A percentile compares a stretch with the other conserved stretches of the same genome.
Conservation (phyloP, 2,888 invertebrate species). For the Andrena bucephala region DNA sequence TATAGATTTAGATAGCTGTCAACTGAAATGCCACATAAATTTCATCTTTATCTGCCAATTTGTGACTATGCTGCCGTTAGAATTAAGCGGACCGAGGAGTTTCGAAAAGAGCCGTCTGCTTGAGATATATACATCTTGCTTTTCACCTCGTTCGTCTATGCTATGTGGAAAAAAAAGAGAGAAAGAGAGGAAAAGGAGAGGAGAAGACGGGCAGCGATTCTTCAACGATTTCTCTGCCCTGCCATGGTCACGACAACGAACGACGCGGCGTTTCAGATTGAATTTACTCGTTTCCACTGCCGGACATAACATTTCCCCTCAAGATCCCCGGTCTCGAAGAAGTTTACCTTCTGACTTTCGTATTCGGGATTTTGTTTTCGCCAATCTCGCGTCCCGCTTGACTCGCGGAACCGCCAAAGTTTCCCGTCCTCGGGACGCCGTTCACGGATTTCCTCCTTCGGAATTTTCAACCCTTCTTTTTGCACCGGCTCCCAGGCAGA, state of each 20-base stretch:
- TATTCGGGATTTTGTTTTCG: slow-evolving; percentile 72
- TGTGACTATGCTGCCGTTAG: background rate
- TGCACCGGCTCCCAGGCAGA: slow-evolving; percentile 35
- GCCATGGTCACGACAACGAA: slow-evolving; percentile 36
- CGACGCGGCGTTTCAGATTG: slow-evolving; percentile 67
- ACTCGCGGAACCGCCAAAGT: slow-evolving; percentile 63
- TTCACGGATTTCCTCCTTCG: slow-evolving; percentile 57
- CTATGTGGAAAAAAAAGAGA: background rate
- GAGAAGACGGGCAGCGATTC: background rate
- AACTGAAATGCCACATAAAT: background rate
- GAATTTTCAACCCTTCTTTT: slow-evolving; percentile 47
- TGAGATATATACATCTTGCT: background rate
- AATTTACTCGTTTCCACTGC: slow-evolving; percentile 69
- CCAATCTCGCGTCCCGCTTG: slow-evolving; percentile 36
- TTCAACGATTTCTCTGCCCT: slow-evolving; percentile 21
- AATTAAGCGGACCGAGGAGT: slow-evolving; percentile 12
- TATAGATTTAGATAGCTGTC: background rate
- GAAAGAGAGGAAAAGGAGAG: background rate
- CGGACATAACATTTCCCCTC: slow-evolving; percentile 70
- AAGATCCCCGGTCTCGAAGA: slow-evolving; percentile 40
- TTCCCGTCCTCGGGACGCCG: slow-evolving; percentile 71
- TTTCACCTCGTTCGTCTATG: background rate
- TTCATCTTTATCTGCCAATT: background rate
- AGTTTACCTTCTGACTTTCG: slow-evolving; percentile 67
- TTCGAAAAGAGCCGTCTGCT: slow-evolving; percentile 6